A percentile compares a stretch with the other conserved stretches of the same genome.
Conservation (phyloP, 2,113 vertebrate species). For the Urocynchramus pylzowi region DNA sequence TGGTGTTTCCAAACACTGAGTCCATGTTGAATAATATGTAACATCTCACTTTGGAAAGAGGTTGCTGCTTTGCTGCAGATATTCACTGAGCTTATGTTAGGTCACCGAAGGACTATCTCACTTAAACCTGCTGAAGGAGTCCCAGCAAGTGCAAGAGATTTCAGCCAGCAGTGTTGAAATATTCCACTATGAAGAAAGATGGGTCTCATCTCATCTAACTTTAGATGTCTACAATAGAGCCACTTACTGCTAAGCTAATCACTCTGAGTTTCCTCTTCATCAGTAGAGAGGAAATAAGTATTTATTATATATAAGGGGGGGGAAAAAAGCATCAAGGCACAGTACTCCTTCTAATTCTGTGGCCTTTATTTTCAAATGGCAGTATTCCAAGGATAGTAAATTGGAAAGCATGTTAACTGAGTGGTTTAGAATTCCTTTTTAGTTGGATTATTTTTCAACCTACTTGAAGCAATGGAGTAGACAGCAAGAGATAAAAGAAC, state of each 20-base stretch:
- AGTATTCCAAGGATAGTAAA: neutral
- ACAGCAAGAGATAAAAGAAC: slow-evolving; percentile 35
- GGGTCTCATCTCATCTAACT: neutral
- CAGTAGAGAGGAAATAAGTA: neutral
- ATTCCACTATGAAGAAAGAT: neutral
- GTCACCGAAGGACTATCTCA: neutral
- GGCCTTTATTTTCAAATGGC: slow-evolving; percentile 12
- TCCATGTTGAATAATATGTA: neutral
- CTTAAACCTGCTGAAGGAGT: neutral
- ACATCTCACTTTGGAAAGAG: neutral
- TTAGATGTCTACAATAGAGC: neutral
- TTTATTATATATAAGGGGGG: neutral
- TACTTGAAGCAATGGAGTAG: slow-evolving; percentile 24
- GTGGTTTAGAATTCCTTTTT: slow-evolving; percentile 24
- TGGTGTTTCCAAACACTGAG: neutral
- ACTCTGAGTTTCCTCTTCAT: neutral
- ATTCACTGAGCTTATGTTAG: neutral
- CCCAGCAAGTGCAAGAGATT: neutral
- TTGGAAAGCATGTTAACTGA: slow-evolving; percentile 1
- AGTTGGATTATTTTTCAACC: slow-evolving; percentile 14
- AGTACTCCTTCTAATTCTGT: neutral
- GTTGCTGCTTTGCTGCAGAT: neutral
- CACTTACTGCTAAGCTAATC: neutral
- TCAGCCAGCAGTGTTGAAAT: neutral
- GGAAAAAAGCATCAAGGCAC: neutral